Evolutionary conservation across 2,888 invertebrate species (phyloP).

Genomic region (Diplazon laetatorius): DNA sequence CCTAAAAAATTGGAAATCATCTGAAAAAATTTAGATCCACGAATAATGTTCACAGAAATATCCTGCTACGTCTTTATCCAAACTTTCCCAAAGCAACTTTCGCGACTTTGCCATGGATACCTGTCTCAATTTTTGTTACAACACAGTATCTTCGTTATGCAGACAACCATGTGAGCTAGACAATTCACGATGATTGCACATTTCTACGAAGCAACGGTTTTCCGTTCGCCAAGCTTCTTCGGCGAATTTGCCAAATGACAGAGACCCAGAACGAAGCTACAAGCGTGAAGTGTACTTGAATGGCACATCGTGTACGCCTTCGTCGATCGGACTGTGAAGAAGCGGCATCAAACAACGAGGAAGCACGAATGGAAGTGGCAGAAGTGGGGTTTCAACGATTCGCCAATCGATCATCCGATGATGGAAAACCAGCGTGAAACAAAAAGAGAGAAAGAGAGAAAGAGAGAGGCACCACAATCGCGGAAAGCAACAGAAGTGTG

Average conservation of each 20-base stretch:
- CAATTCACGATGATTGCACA: not conserved
- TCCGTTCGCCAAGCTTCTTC: not conserved
- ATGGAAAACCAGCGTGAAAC: not conserved
- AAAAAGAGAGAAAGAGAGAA: not conserved
- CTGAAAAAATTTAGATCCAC: no score
- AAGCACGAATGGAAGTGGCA: constrained; percentile 12
- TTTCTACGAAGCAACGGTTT: constrained; percentile 12
- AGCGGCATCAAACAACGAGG: constrained; percentile 4
- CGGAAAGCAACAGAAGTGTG: constrained; percentile 24
- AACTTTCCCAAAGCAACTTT: no score
- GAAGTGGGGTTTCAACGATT: not conserved
- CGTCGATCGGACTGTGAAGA: constrained; percentile 25
- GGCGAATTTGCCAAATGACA: constrained; percentile 21
- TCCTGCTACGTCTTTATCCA: no score
- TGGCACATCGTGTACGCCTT: not conserved
- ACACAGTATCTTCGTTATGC: not conserved
- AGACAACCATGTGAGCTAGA: no score
- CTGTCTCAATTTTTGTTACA: constrained; percentile 7
- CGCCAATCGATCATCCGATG: constrained; percentile 12
- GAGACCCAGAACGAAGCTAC: constrained; percentile 7
- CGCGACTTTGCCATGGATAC: no score
- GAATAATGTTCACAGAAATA: no score
- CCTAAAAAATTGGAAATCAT: no score
- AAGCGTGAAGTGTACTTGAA: constrained; percentile 26
- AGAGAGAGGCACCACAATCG: not conserved